These are phyloP conservation scores for Drosophila ustulata DNA, from an alignment of 2,888 invertebrate genomes.

Conservation along the genomic window DNA sequence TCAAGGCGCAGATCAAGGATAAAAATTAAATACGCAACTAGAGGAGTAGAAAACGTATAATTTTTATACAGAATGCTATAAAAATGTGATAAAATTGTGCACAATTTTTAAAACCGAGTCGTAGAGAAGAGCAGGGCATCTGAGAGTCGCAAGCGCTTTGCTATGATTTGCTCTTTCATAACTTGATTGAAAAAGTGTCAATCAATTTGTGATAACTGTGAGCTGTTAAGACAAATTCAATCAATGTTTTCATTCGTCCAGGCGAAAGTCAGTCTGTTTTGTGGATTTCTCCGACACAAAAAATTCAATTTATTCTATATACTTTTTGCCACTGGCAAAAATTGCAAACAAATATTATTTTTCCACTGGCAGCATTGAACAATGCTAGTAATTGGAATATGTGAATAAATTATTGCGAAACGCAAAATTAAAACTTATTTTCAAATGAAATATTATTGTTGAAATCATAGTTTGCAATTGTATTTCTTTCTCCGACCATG, in stretches of 20 bases:
- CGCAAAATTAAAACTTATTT: not conserved
- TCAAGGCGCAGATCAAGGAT: conserved; percentile 63
- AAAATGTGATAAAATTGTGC: not conserved
- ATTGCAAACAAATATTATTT: conserved; percentile 1
- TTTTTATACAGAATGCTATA: not conserved
- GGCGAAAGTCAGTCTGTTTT: conserved; percentile 32
- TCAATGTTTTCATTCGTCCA: conserved; percentile 64
- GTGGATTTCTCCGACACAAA: conserved; percentile 1
- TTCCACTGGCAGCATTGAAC: not conserved
- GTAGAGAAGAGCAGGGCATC: not conserved
- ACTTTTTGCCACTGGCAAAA: not conserved
- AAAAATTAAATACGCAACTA: conserved; percentile 43
- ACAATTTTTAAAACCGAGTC: not conserved
- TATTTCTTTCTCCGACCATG: not conserved
- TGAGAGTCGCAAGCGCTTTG: not conserved
- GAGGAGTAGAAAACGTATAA: not conserved
- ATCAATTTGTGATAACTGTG: conserved; percentile 37
- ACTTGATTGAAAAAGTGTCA: conserved; percentile 25
- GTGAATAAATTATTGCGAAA: not conserved
- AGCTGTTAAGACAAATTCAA: conserved; percentile 47
- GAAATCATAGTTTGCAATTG: not conserved
- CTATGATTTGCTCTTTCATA: conserved; percentile 2
- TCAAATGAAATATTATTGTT: not conserved
- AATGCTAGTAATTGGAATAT: not conserved
- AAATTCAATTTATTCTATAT: conserved; percentile 2